Base-by-base conservation (phyloP, 2,797 vertebrate genomes). In the Borostomias antarcticus region DNA sequence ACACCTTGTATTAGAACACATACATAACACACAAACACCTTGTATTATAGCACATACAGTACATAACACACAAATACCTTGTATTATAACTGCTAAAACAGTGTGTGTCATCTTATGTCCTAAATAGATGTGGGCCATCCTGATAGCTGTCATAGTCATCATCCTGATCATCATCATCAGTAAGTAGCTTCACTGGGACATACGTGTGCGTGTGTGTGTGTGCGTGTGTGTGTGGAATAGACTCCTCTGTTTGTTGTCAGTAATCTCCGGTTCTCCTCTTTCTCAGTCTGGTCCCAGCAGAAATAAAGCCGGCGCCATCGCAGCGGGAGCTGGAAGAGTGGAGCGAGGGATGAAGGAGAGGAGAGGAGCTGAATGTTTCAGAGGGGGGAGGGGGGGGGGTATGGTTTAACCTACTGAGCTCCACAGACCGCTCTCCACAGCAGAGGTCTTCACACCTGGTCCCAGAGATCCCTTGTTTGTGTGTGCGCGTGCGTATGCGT, bases 101-200 rank as follows among this genome's bases (percentile, higher is more conserved):
- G n/a, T 26, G 10, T 47, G 5, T 58, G n/a, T 10, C 19, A 15
- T n/a, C 10, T 5, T 53, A 43, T 32, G 29, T 23, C 19, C 1
- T 9, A 65, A 68, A 4, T 77, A 91, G 90, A 91, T 91, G 90
- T 91, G 90, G 90, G 89, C 85, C 67, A 91, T 91, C 76, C 82
- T 91, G 74, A 91, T 90, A 80, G 88, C 88, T 45, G 89, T 91
- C 53, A 59, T 90, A 47, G n/a, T 91, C 59, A 87, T 91, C 83
- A 84, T 91, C 72, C 62, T 91, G 58, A 9, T 87, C 85, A 86
- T 87, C 80, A 90, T 91, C 70, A 75, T 90, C 30, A 75, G 90
- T 91, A 50, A 89, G 89, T 91, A 23, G 9, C 23, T 30, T 7
- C 29, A 11, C 56, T 9, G n/a, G n/a, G 56, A 23, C 17, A 11